phyloP scores from a whole-genome alignment of 1,140 invertebrate genomes.

The Drosophila pseudoobscura region DNA sequence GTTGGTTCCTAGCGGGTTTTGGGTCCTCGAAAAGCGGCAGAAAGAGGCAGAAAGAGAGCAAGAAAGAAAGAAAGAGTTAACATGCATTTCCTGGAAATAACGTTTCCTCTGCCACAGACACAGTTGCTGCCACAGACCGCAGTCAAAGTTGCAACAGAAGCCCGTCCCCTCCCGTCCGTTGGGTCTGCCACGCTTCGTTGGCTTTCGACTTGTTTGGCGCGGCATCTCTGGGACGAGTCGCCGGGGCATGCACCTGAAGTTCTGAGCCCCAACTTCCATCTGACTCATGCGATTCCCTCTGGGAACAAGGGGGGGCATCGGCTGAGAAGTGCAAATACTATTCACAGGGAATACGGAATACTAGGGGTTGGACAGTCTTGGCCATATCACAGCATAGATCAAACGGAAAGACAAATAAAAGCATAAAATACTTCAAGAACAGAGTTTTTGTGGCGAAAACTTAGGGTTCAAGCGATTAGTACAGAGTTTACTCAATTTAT shows the following conservation, averaged over 20 bases:
- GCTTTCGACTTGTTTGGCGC: constrained; percentile 43
- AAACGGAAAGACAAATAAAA: too few species aligned
- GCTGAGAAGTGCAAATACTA: too few species aligned
- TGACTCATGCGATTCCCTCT: too few species aligned
- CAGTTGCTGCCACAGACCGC: too few species aligned
- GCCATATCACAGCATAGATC: too few species aligned
- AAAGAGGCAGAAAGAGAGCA: background rate
- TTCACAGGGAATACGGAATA: too few species aligned
- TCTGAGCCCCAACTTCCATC: background rate
- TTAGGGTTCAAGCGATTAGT: too few species aligned
- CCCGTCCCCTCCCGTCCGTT: constrained; percentile 34
- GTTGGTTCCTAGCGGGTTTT: constrained; percentile 48
- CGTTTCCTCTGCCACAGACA: constrained; percentile 53
- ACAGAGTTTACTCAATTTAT: too few species aligned
- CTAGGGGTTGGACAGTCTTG: too few species aligned
- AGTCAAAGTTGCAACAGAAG: background rate
- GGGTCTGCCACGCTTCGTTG: constrained; percentile 38
- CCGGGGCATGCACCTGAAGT: background rate
- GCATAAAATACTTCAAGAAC: too few species aligned
- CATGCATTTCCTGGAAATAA: constrained; percentile 74
- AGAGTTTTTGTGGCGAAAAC: too few species aligned
- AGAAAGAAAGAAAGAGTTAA: constrained; percentile 30
- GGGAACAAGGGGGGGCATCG: too few species aligned
- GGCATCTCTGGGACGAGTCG: background rate
- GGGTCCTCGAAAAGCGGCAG: constrained; percentile 26